Conservation (phyloP, 2,113 vertebrate species). For the Erpornis zantholeuca region DNA sequence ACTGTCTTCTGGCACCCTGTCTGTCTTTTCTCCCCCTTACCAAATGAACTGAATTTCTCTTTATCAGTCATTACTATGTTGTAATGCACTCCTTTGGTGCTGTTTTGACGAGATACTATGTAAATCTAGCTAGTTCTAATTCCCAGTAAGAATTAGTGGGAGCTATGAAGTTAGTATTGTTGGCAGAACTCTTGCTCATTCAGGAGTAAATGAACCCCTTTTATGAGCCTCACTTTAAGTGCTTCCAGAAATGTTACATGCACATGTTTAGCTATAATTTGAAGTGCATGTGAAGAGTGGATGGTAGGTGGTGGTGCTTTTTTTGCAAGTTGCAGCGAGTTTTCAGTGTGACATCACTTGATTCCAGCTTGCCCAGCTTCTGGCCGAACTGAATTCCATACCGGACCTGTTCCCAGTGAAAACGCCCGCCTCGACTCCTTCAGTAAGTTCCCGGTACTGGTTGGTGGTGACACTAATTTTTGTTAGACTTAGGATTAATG, state of each 20-base stretch:
- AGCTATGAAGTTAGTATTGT: background rate
- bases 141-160: background rate
- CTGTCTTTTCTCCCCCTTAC: background rate
- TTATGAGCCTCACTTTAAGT: background rate
- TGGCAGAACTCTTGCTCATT: background rate
- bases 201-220: background rate
- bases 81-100: background rate
- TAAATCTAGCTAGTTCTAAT: background rate
- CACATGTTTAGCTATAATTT: background rate
- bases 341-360: background rate
- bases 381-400: slow-evolving; percentile 88
- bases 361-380: slow-evolving; percentile 87
- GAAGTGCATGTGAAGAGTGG: background rate
- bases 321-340: background rate
- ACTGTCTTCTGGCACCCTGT: background rate
- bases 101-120: background rate
- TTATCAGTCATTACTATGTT: background rate
- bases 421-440: slow-evolving; percentile 53
- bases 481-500: background rate
- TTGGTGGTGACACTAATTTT: background rate
- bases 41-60: background rate
- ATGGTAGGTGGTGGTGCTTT: background rate
- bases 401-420: slow-evolving; percentile 81
- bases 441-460: slow-evolving; percentile 71
- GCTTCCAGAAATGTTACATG: background rate